Percentiles rank a stretch among this genome's conserved stretches.
Conservation (phyloP, 2,888 invertebrate species). For the Lycocerus yunnanus region DNA sequence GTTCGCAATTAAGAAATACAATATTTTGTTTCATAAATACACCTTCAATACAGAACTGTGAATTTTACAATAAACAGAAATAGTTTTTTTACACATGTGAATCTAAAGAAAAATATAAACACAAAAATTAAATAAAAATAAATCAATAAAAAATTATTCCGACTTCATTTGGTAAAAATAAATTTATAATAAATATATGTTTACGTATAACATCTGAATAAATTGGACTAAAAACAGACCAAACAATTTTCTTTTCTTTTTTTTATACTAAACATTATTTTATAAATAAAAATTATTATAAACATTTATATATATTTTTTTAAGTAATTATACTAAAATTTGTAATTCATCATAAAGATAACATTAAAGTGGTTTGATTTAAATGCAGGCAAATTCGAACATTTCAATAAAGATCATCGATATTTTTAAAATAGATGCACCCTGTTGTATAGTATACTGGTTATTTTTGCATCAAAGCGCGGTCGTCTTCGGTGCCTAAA, state of each 20-base stretch:
- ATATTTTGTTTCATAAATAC: slow-evolving; percentile 15
- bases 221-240: slow-evolving; percentile 21
- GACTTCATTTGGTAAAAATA: slow-evolving; percentile 18
- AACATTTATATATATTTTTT: not conserved
- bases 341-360: not conserved
- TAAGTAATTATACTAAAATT: not conserved
- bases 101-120: slow-evolving; percentile 24
- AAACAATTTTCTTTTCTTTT: not conserved
- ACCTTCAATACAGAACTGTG: slow-evolving; percentile 30
- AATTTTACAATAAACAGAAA: slow-evolving; percentile 47
- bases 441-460: not conserved
- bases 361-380: not conserved
- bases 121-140: slow-evolving; percentile 38
- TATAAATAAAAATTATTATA: slow-evolving; percentile 1
- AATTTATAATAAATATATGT: slow-evolving; percentile 20
- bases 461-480: not conserved
- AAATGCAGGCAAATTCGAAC: not conserved
- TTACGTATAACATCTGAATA: slow-evolving; percentile 16
- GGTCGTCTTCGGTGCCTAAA: not conserved
- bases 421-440: not conserved
- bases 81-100: slow-evolving; percentile 42
- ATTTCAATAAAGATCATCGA: not conserved
- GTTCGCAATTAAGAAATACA: not conserved
- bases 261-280: not conserved
- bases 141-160: not conserved